Base-by-base conservation (phyloP, 2,888 invertebrate species). In the Zaprionus obscuricornis region DNA sequence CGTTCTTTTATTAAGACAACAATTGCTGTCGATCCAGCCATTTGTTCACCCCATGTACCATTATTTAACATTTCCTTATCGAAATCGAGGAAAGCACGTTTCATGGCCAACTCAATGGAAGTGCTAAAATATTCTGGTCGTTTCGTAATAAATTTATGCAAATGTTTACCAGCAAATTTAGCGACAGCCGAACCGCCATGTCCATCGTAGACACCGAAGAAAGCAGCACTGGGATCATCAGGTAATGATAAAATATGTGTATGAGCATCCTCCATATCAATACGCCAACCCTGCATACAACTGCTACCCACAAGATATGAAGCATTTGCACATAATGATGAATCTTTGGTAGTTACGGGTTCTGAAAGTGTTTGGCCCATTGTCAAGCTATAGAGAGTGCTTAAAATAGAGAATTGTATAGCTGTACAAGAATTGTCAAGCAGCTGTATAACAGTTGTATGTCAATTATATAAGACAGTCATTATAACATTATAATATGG, bases 141-240 rank as follows among this genome's bases (percentile, higher is more conserved):
- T 92, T 77, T 6, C 88, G 97, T 93, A 87, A 98, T 97, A 86
- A 95, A 94, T 81, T 96, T 95, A 45, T 97, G 92, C 58, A 98
- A 92, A 89, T 97, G 94, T 85, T 94, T 94, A 22, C 97, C 95
- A 91, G 97, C 97, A 89, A 96, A 95, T 66, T 95, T 95, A 0
- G 98, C 97, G 37, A 98, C 97, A 75, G 93, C 92, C 56, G 94
- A 95, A 49, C 99, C 98, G 36, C 98, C 98, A 91, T 99, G 99
- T 1, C 99, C 99, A 91, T 99, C 99, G 90, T 98, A 99, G 52
- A 99, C 98, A 7, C 97, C 99, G 91, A 99, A 99, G 91, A 98
- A 99, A 34, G 97, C 97, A 97, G 88, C 96, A 94, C 57, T 93
- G 92, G 34, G 34, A 51, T 51, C 33, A 7, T 39, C 22, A 5